Base-by-base conservation (phyloP, 2,888 invertebrate species). In the Zaprionus lineosus region DNA sequence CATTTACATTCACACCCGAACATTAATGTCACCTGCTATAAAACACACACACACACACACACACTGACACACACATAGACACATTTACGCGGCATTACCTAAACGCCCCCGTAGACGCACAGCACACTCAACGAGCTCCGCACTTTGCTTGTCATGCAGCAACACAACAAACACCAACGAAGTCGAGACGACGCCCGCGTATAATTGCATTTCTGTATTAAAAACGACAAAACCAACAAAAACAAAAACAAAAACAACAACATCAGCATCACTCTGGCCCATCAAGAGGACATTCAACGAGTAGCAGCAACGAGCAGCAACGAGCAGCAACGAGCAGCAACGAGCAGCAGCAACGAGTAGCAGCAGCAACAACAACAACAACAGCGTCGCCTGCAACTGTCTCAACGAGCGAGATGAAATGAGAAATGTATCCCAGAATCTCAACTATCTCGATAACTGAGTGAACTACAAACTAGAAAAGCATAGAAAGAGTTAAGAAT, bases 181-280 rank as follows among this genome's bases (percentile, higher is more conserved):
- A 77, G 70, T 74, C 64, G 83, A 84, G 84, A 86, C 71, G 85
- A 82, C 82, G 66, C 62, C 66, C 73, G 79, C 69, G 79, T 59
- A 77, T 65, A 82, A 84, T 76, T 85, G 83, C 84, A 81, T 84
- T 83, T 82, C 79, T 82, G 82, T 82, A 84, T 83, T 72, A 81
- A 74, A 53, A 34, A 44, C 15, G 34, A 46, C 43, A 29, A 37
- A 39, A 39, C 39, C 31, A 56, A 51, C 48, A 59, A 28, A 47
- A 63, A 46, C 39, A 55, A 48, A 50, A 62, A 52, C 53, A 59
- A 50, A 28, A 53, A 36, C 43, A 70, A 53, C 52, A 52, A 29
- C 14, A 48, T 19, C 44, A 57, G 37, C 48, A 52, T 7, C 31
- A 48, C 33, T 34, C 41, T 36, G 40, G 28, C 40, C 36, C 61